These are phyloP conservation scores for Lasioglossum lativentre DNA, from an alignment of 2,888 invertebrate genomes.

Conservation along the genomic window DNA sequence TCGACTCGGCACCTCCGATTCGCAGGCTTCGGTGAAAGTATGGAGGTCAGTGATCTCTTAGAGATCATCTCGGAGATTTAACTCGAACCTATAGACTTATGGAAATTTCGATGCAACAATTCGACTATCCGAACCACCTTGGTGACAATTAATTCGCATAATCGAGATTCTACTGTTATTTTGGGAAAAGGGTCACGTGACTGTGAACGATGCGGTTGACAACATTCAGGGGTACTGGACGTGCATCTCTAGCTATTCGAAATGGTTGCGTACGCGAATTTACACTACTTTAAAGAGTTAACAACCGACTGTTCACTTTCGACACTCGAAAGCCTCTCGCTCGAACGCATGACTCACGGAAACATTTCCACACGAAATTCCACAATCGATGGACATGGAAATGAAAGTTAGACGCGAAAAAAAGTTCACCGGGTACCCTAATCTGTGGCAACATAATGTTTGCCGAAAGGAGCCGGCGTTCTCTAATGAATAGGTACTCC, in stretches of 20 bases:
- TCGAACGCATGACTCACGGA: neutral
- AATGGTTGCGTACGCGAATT: neutral
- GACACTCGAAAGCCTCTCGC: neutral
- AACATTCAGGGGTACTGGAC: neutral
- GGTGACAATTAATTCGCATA: too few relatives aligned
- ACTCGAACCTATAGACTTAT: neutral
- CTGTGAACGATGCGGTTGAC: neutral
- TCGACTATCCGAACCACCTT: too few relatives aligned
- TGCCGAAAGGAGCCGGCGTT: neutral
- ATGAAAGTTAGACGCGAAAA: constrained; percentile 20
- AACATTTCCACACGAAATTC: constrained; percentile 25
- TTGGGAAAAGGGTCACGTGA: neutral
- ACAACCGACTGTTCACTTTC: neutral
- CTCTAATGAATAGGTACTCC: neutral
- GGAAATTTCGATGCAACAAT: neutral
- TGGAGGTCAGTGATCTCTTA: neutral
- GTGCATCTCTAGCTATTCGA: neutral
- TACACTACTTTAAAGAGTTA: neutral
- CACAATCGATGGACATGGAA: neutral
- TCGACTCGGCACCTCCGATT: neutral
- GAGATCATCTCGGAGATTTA: neutral
- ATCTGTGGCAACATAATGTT: neutral
- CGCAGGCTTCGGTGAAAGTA: neutral
- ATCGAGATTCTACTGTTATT: too few relatives aligned
- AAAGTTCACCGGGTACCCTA: neutral